Evolutionary conservation across 1,140 invertebrate species (phyloP), one percentile per base, ranked within the genome.

Genomic region (Cryptotermes secundus): DNA sequence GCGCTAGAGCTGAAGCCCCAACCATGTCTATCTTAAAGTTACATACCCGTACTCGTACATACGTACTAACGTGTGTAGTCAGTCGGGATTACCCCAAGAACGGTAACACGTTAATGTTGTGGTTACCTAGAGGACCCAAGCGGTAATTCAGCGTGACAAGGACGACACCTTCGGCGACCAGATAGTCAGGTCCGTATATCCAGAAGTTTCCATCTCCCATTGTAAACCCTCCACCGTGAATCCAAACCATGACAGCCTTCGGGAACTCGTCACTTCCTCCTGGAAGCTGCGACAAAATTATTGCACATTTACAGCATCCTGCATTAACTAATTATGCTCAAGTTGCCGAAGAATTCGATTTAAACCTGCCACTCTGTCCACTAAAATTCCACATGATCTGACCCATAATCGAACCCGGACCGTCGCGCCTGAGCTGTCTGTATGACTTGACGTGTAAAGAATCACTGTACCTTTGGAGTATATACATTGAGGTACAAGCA

Each of bases 191-290:
- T 0, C 93, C 92, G 86, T 94, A 94, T 1, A 92, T 87, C 80
- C 92, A 91, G 1, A 91, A 89, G 86, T 92, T 92, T n/a, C 91
- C 92, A 2, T 91, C 92, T 12, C 94, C 94, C 85, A 91, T 90
- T 7, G 92, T 90, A 86, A 95, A 95, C 4, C 92, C 92, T 3
- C 96, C 96, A 0, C 95, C 95, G 88, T 96, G 94, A 34, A 96
- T 92, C 92, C 93, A 97, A 2, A 96, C 92, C 93, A 96, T 94
- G 0, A 96, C 95, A 2, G 95, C 80, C 26, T 72, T 26, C 59
- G 31, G 31, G 59, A 72, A 72, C 2, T 31, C 59, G 7, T 72
- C n/a, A 72, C 26, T 6, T 31, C n/a, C 59, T 72, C 59, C 59
- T 72, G 59, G 59, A 72, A 72, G 59, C 59, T 72, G 14, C 3